A percentile compares a stretch with the other conserved stretches of the same genome.
phyloP scores from a whole-genome alignment of 2,113 vertebrate genomes.

The Cepphus grylle region DNA sequence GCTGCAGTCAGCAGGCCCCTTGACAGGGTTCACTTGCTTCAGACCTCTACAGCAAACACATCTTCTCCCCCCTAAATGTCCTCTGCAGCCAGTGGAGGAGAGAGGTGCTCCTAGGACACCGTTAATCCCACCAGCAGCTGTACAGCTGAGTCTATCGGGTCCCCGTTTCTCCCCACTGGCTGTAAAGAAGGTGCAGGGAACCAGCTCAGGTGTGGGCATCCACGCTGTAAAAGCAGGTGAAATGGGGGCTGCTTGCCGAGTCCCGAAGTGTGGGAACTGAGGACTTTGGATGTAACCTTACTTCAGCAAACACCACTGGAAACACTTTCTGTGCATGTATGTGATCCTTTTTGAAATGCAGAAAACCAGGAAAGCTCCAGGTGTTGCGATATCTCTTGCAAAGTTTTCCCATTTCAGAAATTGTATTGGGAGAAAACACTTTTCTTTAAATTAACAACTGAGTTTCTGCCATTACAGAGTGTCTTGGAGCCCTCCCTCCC shows the following conservation, averaged over 20 bases:
- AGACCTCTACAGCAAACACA: background rate
- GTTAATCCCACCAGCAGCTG: background rate
- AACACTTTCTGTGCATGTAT: background rate
- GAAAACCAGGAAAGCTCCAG: background rate
- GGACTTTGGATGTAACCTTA: background rate
- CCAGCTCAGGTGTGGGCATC: background rate
- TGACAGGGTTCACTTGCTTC: background rate
- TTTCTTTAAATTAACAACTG: background rate
- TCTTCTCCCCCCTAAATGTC: background rate
- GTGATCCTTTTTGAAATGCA: background rate
- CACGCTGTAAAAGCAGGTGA: background rate
- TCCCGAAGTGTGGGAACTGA: background rate
- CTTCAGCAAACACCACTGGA: background rate
- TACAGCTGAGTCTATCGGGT: fast-evolving
- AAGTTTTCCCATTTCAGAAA: background rate
- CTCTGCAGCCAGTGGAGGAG: background rate
- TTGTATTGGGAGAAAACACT: background rate
- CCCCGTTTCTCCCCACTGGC: background rate
- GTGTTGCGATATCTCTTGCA: background rate
- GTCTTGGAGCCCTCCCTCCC: background rate
- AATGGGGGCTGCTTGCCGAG: background rate
- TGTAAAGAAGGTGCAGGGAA: background rate
- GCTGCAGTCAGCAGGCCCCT: background rate
- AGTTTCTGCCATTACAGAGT: background rate
- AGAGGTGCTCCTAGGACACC: background rate